phyloP scores from a whole-genome alignment of 2,888 invertebrate species.

The Pseudococcus longispinus region DNA sequence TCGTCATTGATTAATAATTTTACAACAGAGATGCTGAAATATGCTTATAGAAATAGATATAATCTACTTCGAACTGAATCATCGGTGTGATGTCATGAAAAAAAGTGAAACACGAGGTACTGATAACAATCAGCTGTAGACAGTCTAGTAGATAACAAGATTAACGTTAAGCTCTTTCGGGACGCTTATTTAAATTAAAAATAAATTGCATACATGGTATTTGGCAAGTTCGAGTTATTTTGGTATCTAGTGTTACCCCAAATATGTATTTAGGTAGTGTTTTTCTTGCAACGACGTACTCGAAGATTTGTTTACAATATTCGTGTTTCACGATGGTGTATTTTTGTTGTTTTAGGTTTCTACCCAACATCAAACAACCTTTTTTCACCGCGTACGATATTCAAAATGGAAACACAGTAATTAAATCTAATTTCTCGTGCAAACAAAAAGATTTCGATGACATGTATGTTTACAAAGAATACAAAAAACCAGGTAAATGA shows the following conservation, averaged over 20 bases:
- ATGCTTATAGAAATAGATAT: too few species aligned
- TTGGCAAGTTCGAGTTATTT: neutral
- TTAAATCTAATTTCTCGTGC: neutral
- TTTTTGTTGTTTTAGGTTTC: neutral
- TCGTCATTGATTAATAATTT: too few species aligned
- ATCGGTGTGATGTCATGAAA: neutral
- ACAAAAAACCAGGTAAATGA: slow-evolving; percentile 31
- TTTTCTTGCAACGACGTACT: neutral
- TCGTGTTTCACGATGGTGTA: neutral
- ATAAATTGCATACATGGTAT: neutral
- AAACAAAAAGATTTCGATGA: slow-evolving; percentile 51
- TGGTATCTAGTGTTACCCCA: neutral
- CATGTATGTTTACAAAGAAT: slow-evolving; percentile 50
- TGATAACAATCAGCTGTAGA: neutral
- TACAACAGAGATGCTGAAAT: too few species aligned
- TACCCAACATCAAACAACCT: slow-evolving; percentile 24
- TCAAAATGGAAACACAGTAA: slow-evolving; percentile 30
- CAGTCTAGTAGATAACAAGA: neutral
- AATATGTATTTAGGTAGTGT: neutral
- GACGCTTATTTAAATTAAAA: neutral
- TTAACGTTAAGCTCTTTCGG: neutral
- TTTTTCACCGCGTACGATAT: slow-evolving; percentile 37
- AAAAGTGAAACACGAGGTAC: neutral
- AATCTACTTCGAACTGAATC: too few species aligned
- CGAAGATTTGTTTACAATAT: neutral